A percentile compares a stretch with the other conserved stretches of the same genome.
These are phyloP conservation scores for Sorex maritimensis DNA, from an alignment of 2,797 vertebrate genomes.

Conservation along the genomic window DNA sequence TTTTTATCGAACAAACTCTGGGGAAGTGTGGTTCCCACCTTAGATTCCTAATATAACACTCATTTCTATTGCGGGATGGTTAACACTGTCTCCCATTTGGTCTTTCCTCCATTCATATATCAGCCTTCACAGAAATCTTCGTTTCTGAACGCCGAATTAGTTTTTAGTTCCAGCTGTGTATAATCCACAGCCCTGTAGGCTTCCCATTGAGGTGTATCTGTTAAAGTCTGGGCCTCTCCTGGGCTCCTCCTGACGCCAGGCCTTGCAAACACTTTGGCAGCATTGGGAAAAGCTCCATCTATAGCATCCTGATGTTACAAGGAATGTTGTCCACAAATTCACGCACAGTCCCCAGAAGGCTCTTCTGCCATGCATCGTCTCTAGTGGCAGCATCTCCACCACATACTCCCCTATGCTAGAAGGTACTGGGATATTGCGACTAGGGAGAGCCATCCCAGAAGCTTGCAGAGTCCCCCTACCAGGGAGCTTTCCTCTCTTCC, in stretches of 20 bases:
- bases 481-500: background rate
- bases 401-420: no score
- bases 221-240: background rate
- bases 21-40: slow-evolving; percentile 46
- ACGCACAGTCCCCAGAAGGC: no score
- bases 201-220: no score
- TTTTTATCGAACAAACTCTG: slow-evolving; percentile 48
- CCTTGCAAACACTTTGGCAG: background rate
- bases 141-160: slow-evolving; percentile 3
- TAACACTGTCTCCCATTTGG: background rate
- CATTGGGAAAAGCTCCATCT: background rate
- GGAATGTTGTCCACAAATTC: background rate
- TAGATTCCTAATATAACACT: slow-evolving; percentile 53
- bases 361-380: background rate
- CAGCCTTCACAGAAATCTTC: background rate
- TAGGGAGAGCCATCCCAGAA: rapidly evolving
- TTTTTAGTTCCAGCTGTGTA: slow-evolving; percentile 28
- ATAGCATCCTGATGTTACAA: background rate
- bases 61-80: slow-evolving; percentile 47
- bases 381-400: background rate
- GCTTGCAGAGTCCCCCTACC: background rate
- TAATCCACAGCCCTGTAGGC: background rate
- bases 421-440: no score
- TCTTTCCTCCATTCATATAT: background rate
- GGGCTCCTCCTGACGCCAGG: background rate